phyloP scores from a whole-genome alignment of 2,113 vertebrate genomes.

The Syrmaticus mikado region DNA sequence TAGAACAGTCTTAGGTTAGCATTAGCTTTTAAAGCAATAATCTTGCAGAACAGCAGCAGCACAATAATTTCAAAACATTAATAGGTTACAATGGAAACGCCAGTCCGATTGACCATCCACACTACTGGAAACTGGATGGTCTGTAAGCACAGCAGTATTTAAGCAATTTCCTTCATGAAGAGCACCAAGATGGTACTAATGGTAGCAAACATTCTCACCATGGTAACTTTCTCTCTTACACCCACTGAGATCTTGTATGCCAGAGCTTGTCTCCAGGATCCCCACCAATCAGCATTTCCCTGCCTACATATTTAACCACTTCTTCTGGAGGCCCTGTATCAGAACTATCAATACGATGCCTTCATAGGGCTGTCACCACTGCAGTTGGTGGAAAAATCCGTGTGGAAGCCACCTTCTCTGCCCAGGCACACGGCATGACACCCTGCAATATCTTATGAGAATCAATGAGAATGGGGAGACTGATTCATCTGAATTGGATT shows the following conservation, averaged over 20 bases:
- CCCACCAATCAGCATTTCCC: constrained; percentile 49
- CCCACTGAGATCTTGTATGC: constrained; percentile 45
- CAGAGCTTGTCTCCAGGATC: constrained; percentile 43
- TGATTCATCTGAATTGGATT: not conserved
- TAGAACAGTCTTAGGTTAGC: not conserved
- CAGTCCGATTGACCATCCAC: not conserved
- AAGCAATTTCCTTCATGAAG: not conserved
- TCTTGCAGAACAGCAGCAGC: not conserved
- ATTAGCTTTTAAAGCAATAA: not conserved
- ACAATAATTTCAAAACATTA: not conserved
- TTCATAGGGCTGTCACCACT: constrained; percentile 7
- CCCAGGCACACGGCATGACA: not conserved
- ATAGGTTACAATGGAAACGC: not conserved
- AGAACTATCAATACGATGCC: not conserved
- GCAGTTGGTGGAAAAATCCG: not conserved
- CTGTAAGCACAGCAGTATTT: not conserved
- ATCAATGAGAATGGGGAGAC: not conserved
- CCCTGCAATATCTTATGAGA: not conserved
- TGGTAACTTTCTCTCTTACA: constrained; percentile 65
- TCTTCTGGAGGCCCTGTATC: not conserved
- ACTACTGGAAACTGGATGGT: not conserved
- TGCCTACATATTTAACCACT: constrained; percentile 10
- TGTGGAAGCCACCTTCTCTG: constrained; percentile 19
- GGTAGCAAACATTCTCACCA: constrained; percentile 58
- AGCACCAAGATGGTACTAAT: not conserved